phyloP scores from a whole-genome alignment of 2,888 invertebrate genomes.

The Leptinotarsa tumamoca region DNA sequence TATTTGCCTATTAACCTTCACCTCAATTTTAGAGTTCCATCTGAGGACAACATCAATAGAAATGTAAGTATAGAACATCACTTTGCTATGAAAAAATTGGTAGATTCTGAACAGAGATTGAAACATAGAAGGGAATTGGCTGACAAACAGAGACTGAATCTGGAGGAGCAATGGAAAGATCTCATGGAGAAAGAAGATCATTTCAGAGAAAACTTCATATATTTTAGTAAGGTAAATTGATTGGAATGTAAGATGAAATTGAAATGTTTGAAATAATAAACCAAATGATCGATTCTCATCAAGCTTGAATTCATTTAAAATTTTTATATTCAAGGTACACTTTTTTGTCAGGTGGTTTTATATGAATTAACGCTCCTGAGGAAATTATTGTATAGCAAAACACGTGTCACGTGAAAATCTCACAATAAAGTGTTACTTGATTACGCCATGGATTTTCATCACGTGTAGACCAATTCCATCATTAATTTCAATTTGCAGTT shows the following conservation, averaged over 20 bases:
- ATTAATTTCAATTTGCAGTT: constrained; percentile 36
- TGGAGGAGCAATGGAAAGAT: constrained; percentile 46
- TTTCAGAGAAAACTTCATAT: constrained; percentile 41
- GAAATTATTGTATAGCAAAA: too few species aligned
- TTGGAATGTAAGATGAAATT: background rate
- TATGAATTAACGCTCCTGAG: too few species aligned
- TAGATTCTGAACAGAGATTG: constrained; percentile 35
- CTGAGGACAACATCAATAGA: constrained; percentile 41
- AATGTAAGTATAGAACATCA: constrained; percentile 41
- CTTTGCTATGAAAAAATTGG: constrained; percentile 36
- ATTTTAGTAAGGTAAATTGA: constrained; percentile 42
- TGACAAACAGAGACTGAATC: constrained; percentile 25
- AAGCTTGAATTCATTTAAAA: too few species aligned
- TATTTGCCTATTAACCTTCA: background rate
- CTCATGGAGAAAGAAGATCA: constrained; percentile 38
- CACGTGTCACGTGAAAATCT: too few species aligned
- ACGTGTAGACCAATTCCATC: too few species aligned
- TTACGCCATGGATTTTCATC: too few species aligned
- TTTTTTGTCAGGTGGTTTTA: too few species aligned
- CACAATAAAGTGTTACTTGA: too few species aligned
- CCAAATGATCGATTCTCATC: too few species aligned
- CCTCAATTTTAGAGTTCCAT: background rate
- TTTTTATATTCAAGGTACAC: too few species aligned
- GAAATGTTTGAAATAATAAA: too few species aligned
- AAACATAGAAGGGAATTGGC: constrained; percentile 34